Percentiles rank a stretch among this genome's conserved stretches.
Evolutionary conservation across 1,140 invertebrate species (phyloP).

Genomic region (Monomorium pharaonis): DNA sequence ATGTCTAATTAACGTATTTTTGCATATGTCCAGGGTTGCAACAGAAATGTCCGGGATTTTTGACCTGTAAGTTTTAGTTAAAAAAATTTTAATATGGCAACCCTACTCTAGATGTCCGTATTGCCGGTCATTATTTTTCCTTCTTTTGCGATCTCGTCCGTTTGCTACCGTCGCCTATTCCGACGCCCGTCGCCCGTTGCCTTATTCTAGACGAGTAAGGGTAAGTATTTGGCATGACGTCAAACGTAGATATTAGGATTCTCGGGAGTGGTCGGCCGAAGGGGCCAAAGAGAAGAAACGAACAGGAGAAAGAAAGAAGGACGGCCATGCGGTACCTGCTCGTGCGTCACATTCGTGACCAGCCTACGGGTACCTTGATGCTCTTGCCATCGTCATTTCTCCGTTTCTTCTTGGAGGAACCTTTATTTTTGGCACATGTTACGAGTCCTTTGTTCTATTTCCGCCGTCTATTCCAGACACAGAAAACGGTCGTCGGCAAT

Average conservation of each 20-base stretch:
- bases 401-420: slow-evolving; percentile 45
- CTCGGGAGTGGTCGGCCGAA: slow-evolving; percentile 73
- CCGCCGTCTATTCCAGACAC: neutral
- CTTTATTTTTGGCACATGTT: slow-evolving; percentile 76
- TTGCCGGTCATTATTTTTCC: slow-evolving; percentile 18
- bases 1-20: too few relatives aligned
- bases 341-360: slow-evolving; percentile 84
- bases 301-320: slow-evolving; percentile 54
- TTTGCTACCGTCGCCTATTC: slow-evolving; percentile 65
- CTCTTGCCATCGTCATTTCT: slow-evolving; percentile 60
- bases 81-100: too few relatives aligned
- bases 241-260: slow-evolving; percentile 85
- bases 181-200: slow-evolving; percentile 62
- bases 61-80: too few relatives aligned
- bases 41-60: too few relatives aligned
- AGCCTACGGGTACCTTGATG: slow-evolving; percentile 77
- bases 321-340: slow-evolving; percentile 77
- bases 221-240: slow-evolving; percentile 84
- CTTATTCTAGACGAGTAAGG: slow-evolving; percentile 79
- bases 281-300: slow-evolving; percentile 63
- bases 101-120: slow-evolving; percentile 58
- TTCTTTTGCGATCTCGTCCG: slow-evolving; percentile 44
- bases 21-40: too few relatives aligned
- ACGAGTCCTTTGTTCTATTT: slow-evolving; percentile 18
- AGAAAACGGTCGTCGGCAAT: neutral